Evolutionary conservation across 2,113 vertebrate genomes (phyloP), one percentile per base, ranked within the genome.

Genomic region (Archilochus colubris): DNA sequence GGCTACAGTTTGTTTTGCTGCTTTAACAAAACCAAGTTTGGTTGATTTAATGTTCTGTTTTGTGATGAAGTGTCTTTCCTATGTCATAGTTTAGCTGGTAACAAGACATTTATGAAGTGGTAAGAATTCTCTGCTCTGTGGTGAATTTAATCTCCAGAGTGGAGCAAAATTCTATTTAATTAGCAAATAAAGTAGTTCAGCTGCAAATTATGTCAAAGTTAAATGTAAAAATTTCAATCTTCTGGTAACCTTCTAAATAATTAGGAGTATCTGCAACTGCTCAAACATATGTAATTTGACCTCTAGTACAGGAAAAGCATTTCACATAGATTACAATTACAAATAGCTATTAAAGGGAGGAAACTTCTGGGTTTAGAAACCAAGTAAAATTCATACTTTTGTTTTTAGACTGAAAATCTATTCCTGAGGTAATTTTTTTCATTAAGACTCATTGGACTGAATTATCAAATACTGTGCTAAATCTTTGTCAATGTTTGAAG

Each of bases 31-130:
- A 94, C 69, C 1, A 2, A 69, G 11, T 88, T 88, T 33, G 53
- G 59, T 85, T 94, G 77, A 95, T 95, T 95, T 93, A 93, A 73
- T 86, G 62, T 83, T 93, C 68, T 92, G 53, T 86, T 90, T 73
- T 58, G 38, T 54, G 88, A 91, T 92, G 50, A 93, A 89, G 44
- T 92, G 78, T 91, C 75, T 79, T 95, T 88, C 82, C 53, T 72
- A 84, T 59, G 90, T 95, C 53, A 79, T 77, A 94, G 82, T 90
- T 90, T 79, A 86, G 58, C 67, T 86, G 69, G 85, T 95, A 93
- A 61, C 23, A 82, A 86, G 62, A 63, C 93, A 88, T 91, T 96
- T 96, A 95, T 93, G 88, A 89, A 88, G 84, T 96, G 91, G 82
- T 93, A 93, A 86, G 77, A 86, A 81, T 89, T 86, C 61, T 90